These are phyloP conservation scores for Syrista parreyssii DNA, from an alignment of 2,888 invertebrate genomes.

Conservation along the genomic window DNA sequence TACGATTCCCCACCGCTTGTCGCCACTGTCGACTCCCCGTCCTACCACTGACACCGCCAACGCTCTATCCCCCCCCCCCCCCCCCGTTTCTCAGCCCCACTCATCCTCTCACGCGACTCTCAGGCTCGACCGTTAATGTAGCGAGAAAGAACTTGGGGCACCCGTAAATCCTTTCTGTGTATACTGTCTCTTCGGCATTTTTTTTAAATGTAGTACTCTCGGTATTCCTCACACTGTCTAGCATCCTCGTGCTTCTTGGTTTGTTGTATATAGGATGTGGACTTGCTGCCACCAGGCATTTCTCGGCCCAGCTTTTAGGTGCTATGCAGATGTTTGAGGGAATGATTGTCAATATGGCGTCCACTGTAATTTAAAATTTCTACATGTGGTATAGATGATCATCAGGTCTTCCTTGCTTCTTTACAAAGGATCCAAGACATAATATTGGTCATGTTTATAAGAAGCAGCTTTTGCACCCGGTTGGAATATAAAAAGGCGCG, in stretches of 20 bases:
- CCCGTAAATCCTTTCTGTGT: not conserved
- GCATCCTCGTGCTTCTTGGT: not conserved
- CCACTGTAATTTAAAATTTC: not conserved
- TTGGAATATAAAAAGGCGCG: not conserved
- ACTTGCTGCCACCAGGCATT: not conserved
- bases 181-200: not conserved
- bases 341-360: not conserved
- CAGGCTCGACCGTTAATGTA: constrained; percentile 4
- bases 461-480: not conserved
- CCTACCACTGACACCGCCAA: not conserved
- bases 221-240: not conserved
- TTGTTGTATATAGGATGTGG: not conserved
- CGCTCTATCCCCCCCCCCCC: constrained; percentile 5
- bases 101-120: not conserved
- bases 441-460: not conserved
- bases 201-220: not conserved
- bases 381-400: not conserved
- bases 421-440: not conserved
- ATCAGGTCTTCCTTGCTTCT: not conserved
- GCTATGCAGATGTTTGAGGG: not conserved
- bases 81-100: not conserved
- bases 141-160: not conserved
- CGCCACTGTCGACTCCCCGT: constrained; percentile 1
- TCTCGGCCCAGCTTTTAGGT: not conserved
- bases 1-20: constrained; percentile 13